Evolutionary conservation across 2,113 vertebrate species (phyloP).

Genomic region (Planiliza haematocheilus): DNA sequence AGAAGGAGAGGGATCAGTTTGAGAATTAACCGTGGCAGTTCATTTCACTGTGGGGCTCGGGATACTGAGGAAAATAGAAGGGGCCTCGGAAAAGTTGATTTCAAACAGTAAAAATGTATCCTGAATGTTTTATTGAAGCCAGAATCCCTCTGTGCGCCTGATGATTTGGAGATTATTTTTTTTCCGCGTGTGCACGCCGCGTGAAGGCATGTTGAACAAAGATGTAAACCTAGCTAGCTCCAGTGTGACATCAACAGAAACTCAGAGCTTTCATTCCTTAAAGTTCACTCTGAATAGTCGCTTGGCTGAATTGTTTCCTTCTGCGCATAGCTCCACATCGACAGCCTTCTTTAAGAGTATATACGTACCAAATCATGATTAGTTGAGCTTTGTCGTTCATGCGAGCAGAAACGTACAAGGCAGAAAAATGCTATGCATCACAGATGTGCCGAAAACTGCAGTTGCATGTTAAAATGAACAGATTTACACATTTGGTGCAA

Average conservation of each 20-base stretch:
- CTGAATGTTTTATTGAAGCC: conserved; percentile 15
- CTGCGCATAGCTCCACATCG: too few species aligned
- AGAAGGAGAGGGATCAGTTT: conserved; percentile 81
- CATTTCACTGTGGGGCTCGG: conserved; percentile 75
- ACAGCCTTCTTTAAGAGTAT: too few species aligned
- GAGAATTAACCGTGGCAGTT: conserved; percentile 81
- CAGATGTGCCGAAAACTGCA: too few species aligned
- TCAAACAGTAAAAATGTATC: conserved; percentile 40
- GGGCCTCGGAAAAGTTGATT: conserved; percentile 57
- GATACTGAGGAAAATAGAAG: conserved; percentile 43
- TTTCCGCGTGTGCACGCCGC: background rate
- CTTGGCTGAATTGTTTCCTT: too few species aligned
- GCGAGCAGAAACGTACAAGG: too few species aligned
- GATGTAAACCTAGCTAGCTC: background rate
- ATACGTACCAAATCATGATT: too few species aligned
- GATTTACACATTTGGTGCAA: too few species aligned
- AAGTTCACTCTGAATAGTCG: too few species aligned
- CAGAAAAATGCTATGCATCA: too few species aligned
- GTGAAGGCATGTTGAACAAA: background rate
- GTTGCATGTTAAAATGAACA: too few species aligned
- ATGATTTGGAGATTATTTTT: background rate
- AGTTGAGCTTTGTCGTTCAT: too few species aligned
- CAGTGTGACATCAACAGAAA: background rate
- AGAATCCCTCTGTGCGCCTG: conserved; percentile 20
- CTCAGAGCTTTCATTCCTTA: background rate